Evolutionary conservation across 2,888 invertebrate genomes (phyloP), one percentile per base, ranked within the genome.

Genomic region (Chrysopilus asiliformis): DNA sequence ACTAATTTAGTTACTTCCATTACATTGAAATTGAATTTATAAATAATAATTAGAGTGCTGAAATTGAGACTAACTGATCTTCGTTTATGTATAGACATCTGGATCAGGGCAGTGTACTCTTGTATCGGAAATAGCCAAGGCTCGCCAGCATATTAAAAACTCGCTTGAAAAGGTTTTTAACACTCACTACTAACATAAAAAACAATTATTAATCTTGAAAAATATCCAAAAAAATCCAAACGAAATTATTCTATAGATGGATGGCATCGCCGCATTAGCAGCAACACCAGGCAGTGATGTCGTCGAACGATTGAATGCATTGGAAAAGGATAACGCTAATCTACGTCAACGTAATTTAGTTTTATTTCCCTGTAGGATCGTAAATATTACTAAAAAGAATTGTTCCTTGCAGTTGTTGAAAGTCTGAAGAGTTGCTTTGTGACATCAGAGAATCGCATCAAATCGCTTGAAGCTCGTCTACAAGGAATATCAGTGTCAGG

Each of bases 61-160:
- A n/a, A n/a, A n/a, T n/a, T n/a, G n/a, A n/a, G n/a, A n/a, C n/a
- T n/a, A n/a, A n/a, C n/a, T n/a, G n/a, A n/a, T n/a, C n/a, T n/a
- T n/a, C n/a, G n/a, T n/a, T n/a, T n/a, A n/a, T n/a, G n/a, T n/a
- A n/a, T n/a, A n/a, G n/a, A n/a, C n/a, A 2, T 26, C 46, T 6
- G 43, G 43, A 36, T 40, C 49, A 19, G 54, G 49, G 43, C 53
- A 51, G 43, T 72, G 74, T 55, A 74, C 78, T 53, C 72, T 86
- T 67, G 82, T 82, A 56, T 76, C 74, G 62, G 84, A 85, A 72
- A 81, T 86, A 58, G 84, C 82, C 57, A 85, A 81, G 70, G 83
- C 83, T 61, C 76, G 84, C 58, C 79, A 83, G 67, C 80, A 83
- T 66, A 79, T 86, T 68, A 82, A 76, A 68, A 73, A 71, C 55